Evolutionary conservation across 2,888 invertebrate species (phyloP).

Genomic region (Cheilosia pagana): DNA sequence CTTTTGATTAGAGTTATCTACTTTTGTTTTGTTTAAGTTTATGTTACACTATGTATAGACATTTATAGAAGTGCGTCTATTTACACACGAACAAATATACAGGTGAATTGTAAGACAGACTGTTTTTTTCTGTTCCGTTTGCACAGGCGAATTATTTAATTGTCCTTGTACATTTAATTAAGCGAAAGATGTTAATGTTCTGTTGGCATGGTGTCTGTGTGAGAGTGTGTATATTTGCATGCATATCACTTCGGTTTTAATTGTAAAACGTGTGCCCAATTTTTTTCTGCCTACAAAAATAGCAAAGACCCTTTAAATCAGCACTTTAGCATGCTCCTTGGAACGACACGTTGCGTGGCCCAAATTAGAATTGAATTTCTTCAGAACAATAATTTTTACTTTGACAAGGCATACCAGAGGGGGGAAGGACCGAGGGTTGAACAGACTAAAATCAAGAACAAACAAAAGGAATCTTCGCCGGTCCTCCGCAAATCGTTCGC

Average conservation of each 20-base stretch:
- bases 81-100: conserved; percentile 5
- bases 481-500: conserved; percentile 4
- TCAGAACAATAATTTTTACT: conserved; percentile 13
- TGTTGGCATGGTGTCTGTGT: neutral
- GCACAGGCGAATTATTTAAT: neutral
- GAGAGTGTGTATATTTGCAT: neutral
- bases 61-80: conserved; percentile 6
- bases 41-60: conserved; percentile 15
- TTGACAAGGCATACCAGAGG: neutral
- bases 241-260: neutral
- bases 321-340: neutral
- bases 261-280: conserved; percentile 6
- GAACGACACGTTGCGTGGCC: neutral
- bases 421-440: neutral
- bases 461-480: neutral
- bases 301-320: neutral
- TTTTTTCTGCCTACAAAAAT: neutral
- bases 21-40: conserved; percentile 1
- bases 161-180: conserved; percentile 19
- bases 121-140: conserved; percentile 4
- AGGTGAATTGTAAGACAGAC: neutral
- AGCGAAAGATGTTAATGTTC: conserved; percentile 6
- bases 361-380: conserved; percentile 28
- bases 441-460: neutral
- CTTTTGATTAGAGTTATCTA: neutral